Percentiles rank a stretch among this genome's conserved stretches.
Conservation (phyloP, 2,113 vertebrate genomes). For the Trichomycterus rosablanca region DNA sequence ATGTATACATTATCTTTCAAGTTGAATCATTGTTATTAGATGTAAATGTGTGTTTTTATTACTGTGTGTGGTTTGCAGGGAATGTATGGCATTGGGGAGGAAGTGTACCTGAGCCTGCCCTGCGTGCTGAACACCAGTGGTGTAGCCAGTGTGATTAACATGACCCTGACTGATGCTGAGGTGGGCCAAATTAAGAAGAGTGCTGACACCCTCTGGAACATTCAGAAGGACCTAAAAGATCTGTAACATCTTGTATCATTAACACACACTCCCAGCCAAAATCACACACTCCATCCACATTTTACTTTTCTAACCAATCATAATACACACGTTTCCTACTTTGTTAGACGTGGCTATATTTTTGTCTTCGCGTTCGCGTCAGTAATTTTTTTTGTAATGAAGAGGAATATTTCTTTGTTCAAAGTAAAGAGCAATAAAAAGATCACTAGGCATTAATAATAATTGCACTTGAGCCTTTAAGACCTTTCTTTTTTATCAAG, state of each 20-base stretch:
- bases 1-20: too few relatives aligned
- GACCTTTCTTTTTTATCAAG: too few relatives aligned
- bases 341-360: too few relatives aligned
- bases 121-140: conserved; percentile 79
- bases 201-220: conserved; percentile 83
- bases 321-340: background rate
- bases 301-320: background rate
- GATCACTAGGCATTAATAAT: too few relatives aligned
- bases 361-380: too few relatives aligned
- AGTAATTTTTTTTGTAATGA: too few relatives aligned
- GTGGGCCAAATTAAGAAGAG: conserved; percentile 85
- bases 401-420: too few relatives aligned
- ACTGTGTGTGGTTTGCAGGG: conserved; percentile 59
- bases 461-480: too few relatives aligned
- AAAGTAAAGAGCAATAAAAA: too few relatives aligned
- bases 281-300: background rate
- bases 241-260: conserved; percentile 58
- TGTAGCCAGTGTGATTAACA: conserved; percentile 83
- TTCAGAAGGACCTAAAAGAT: conserved; percentile 93
- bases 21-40: too few relatives aligned
- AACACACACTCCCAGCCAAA: background rate
- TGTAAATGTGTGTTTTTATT: background rate
- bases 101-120: conserved; percentile 94
- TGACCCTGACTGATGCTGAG: conserved; percentile 84
- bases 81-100: conserved; percentile 84